Evolutionary conservation across 2,888 invertebrate genomes (phyloP).

Genomic region (Parascotia fuliginaria): DNA sequence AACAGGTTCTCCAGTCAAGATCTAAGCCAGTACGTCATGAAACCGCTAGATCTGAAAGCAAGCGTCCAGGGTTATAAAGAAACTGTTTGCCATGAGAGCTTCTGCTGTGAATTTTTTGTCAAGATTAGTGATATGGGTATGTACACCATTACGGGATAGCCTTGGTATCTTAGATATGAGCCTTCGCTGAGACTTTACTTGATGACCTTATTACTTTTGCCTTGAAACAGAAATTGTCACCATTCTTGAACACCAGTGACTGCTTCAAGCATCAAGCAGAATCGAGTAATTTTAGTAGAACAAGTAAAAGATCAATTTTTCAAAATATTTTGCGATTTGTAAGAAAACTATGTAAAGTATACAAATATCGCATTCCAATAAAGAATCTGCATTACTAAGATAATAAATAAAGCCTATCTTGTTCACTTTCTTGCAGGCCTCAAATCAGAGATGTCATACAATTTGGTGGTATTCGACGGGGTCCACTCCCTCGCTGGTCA

Average conservation of each 20-base stretch:
- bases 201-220: neutral
- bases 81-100: slow-evolving; percentile 60
- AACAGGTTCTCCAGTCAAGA: slow-evolving; percentile 48
- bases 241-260: too few relatives aligned
- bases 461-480: slow-evolving; percentile 60
- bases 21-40: slow-evolving; percentile 60
- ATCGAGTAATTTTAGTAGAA: too few relatives aligned
- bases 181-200: too few relatives aligned
- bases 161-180: too few relatives aligned
- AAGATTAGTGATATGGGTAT: slow-evolving; percentile 56
- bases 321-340: too few relatives aligned
- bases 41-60: slow-evolving; percentile 55
- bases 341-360: too few relatives aligned
- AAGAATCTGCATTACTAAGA: too few relatives aligned
- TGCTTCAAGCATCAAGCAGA: too few relatives aligned
- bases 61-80: slow-evolving; percentile 53
- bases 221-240: too few relatives aligned
- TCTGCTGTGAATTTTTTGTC: slow-evolving; percentile 71
- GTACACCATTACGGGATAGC: neutral
- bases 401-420: too few relatives aligned
- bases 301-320: too few relatives aligned
- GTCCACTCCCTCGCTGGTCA: slow-evolving; percentile 43
- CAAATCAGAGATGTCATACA: slow-evolving; percentile 48
- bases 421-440: slow-evolving; percentile 38
- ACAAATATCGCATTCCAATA: too few relatives aligned